Base-by-base conservation (phyloP, 2,113 vertebrate genomes). In the Pleuronectes platessa region DNA sequence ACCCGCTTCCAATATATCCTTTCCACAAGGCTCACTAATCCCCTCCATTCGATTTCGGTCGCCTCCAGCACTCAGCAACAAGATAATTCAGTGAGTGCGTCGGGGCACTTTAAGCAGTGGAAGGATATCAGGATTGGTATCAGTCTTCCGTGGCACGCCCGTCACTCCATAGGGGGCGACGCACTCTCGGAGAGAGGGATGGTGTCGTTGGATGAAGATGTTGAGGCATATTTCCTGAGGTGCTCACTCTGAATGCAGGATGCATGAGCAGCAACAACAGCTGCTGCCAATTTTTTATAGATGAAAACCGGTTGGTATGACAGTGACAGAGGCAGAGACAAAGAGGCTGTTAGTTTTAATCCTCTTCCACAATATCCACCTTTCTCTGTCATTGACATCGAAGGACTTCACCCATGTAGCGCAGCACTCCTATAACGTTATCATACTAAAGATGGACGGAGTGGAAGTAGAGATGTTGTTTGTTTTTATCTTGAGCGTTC, bases 1-100 rank as follows among this genome's bases (percentile, higher is more conserved):
- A 79, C 84, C 71, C 80, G 62, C 59, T 65, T 89, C 72, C 82
- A 83, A 72, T 88, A 81, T 71, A 66, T 76, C 74, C 76, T 75
- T 68, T 68, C 61, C 37, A 42, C 65, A 77, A 76, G 62, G 74
- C 76, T 80, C 56, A 11, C 86, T 90, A 83, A 92, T 90, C 84
- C 82, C 71, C 72, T 75, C 66, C 68, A 59, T 85, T 84, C 9
- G 68, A 84, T 74, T 74, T 53, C 0, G 8, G 45, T 72, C 8
- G 27, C 81, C 74, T 31, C 55, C 21, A 17, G 66, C n/a, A 23
- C 55, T 65, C 37, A 5, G 59, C 45, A 54, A 54, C 59, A 53
- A 79, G 61, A 65, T 71, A 69, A 62, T 76, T 78, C 66, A 61
- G 64, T 15, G 65, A 59, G 70, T 37, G 66, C 49, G 21, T 86